A percentile compares a stretch with the other conserved stretches of the same genome.
These are phyloP conservation scores for Anniella stebbinsi DNA, from an alignment of 2,797 vertebrate species.

Conservation along the genomic window DNA sequence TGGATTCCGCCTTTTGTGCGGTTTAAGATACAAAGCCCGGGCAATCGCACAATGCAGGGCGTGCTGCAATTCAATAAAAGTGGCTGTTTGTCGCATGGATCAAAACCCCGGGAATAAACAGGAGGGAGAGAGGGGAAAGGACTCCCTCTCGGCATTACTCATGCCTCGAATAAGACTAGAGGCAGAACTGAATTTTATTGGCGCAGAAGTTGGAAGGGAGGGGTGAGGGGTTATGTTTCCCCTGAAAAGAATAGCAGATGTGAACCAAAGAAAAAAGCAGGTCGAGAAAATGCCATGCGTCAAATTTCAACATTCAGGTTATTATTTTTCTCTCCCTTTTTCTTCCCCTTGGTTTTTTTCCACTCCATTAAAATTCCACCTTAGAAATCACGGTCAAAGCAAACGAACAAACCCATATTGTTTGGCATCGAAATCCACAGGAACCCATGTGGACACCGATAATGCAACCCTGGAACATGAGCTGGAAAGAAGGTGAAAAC, in stretches of 20 bases:
- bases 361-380: constrained; percentile 76
- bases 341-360: constrained; percentile 42
- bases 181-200: constrained; percentile 40
- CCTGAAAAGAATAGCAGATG: constrained; percentile 38
- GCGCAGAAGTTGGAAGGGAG: constrained; percentile 10
- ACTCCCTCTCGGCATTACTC: fast-evolving
- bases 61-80: constrained; percentile 18
- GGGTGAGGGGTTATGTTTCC: neutral
- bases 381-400: constrained; percentile 50
- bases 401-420: constrained; percentile 74
- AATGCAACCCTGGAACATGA: constrained; percentile 71
- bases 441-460: constrained; percentile 29
- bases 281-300: neutral
- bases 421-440: constrained; percentile 27
- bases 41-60: constrained; percentile 18
- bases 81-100: constrained; percentile 9
- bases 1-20: neutral
- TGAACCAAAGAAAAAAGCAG: constrained; percentile 12
- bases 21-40: constrained; percentile 34
- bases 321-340: constrained; percentile 40
- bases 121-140: neutral
- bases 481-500: constrained; percentile 53
- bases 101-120: constrained; percentile 14
- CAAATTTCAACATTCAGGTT: constrained; percentile 35
- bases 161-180: constrained; percentile 19